Base-by-base conservation (phyloP, 2,888 invertebrate genomes). In the Hirtodrosophila duncani region DNA sequence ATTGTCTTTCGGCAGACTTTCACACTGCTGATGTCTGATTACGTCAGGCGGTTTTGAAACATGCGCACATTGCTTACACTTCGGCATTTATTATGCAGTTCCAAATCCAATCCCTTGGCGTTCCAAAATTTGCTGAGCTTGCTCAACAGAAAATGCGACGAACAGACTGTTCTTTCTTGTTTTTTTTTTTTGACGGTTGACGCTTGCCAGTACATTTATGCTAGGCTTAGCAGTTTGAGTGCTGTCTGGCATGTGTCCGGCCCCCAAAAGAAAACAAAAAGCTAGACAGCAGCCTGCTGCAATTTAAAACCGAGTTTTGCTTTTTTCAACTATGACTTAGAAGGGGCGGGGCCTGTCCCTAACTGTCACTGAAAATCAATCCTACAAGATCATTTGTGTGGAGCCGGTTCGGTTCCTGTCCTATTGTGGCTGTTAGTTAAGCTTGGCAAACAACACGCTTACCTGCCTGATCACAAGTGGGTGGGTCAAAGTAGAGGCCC, bases 391-490 rank as follows among this genome's bases (percentile, higher is more conserved):
- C n/a, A 18, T 34, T 18, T 26, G 21, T 21, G n/a, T 9, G 18
- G 27, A 14, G 18, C 18, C 8, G 18, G 11, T 30, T 30, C 31
- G 24, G 7, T 58, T 43, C 59, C 44, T 49, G n/a, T n/a, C n/a
- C n/a, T n/a, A n/a, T n/a, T n/a, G n/a, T n/a, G 39, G 63, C 63
- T 43, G 67, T 85, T 84, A 85, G 83, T 85, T 82, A 78, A 49
- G 65, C 67, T 61, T 82, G 84, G 85, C 82, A 80, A 83, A 86
- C 86, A 81, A 83, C 84, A 86, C 86, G 85, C 86, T 80, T 85
- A 86, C 86, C 84, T 86, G 85, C 86, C 86, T 86, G 84, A 58
- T 85, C 85, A 58, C 86, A 86, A 68, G 83, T 84, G 52, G 86
- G 86, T 57, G 87, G 86, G 57, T 80, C 81, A 44, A 86, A 86